Base-by-base conservation (phyloP, 2,113 vertebrate genomes). In the Scalopus aquaticus region DNA sequence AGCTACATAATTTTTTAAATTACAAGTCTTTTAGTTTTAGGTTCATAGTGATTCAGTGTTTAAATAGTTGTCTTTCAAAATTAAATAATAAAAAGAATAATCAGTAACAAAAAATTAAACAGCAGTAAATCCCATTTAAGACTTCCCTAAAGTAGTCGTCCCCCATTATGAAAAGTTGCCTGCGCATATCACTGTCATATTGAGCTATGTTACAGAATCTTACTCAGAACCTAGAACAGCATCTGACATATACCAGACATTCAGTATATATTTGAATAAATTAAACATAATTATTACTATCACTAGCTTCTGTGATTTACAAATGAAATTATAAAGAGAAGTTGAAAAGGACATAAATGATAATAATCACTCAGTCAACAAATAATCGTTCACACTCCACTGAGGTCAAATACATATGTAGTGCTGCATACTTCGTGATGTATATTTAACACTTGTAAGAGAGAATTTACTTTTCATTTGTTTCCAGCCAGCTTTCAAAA, bases 381-480 rank as follows among this genome's bases (percentile, higher is more conserved):
- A 73, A 70, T 85, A 93, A 51, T 90, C 37, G 64, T 88, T 86
- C 86, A 56, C 16, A 65, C 4, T 15, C 54, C 46, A 72, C 24
- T 84, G 46, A 74, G 46, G 82, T 90, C 73, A 92, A 85, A 76
- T 64, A 74, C 11, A 8, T 39, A 26, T 35, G 32, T 64, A 54
- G 22, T 5, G 44, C 17, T 30, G 30, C 3, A 28, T 74, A 30
- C 39, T 83, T 54, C 0, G 9, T 86, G 35, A 28, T 35, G 56
- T 81, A 26, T 37, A 65, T 24, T 81, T 56, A 89, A 78, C 67
- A 44, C 44, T 69, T 80, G 42, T 94, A 64, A 6, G 4, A 20
- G 60, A 84, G 62, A 96, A 69, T 30, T 56, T 62, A 51, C 54
- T 88, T 91, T 73, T 93, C 60, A 20, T 94, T 85, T 84, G 15